Evolutionary conservation across 2,113 vertebrate species (phyloP).

Genomic region (Noturus placidus): DNA sequence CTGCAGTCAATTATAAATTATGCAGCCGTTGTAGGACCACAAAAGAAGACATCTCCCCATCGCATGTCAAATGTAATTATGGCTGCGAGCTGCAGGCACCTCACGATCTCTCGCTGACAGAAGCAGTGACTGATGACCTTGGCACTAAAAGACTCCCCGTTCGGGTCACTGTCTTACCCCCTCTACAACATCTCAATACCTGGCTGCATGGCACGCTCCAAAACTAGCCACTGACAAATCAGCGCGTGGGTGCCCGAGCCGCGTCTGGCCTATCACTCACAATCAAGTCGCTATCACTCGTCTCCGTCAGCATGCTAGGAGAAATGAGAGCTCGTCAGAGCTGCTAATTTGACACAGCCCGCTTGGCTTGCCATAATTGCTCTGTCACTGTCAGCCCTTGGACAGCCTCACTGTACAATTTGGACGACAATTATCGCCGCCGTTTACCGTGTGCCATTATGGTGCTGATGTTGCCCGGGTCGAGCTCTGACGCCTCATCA

Average conservation of each 20-base stretch:
- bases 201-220: constrained; percentile 84
- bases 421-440: constrained; percentile 98
- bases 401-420: constrained; percentile 86
- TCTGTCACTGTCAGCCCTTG: constrained; percentile 97
- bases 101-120: constrained; percentile 92
- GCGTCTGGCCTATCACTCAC: constrained; percentile 90
- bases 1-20: constrained; percentile 96
- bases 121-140: constrained; percentile 98
- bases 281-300: constrained; percentile 94
- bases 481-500: constrained; percentile 97
- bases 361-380: constrained; percentile 99
- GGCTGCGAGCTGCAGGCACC: constrained; percentile 85
- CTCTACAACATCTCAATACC: constrained; percentile 87
- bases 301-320: constrained; percentile 58
- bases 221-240: constrained; percentile 91
- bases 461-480: constrained; percentile 87
- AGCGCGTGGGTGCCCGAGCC: constrained; percentile 82
- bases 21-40: constrained; percentile 93
- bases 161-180: constrained; percentile 82
- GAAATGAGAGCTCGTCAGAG: constrained; percentile 61
- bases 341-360: constrained; percentile 99
- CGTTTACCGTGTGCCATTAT: constrained; percentile 98
- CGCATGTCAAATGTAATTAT: constrained; percentile 97
- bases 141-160: constrained; percentile 79
- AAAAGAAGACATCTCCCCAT: constrained; percentile 98